Evolutionary conservation across 2,888 invertebrate genomes (phyloP).

Genomic region (Drosophila mercatorum): DNA sequence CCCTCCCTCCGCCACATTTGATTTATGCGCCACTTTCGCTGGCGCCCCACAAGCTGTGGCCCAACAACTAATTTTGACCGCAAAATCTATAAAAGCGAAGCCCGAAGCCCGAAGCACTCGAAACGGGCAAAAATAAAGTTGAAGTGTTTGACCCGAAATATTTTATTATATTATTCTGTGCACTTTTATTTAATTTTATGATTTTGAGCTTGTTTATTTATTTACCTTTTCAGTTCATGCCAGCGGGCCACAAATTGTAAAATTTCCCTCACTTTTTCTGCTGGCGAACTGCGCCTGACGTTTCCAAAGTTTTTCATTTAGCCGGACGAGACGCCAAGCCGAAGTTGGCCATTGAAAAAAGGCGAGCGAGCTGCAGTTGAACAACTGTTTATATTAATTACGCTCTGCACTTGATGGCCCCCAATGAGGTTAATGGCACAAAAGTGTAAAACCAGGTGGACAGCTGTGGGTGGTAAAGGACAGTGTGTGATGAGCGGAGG

Average conservation of each 20-base stretch:
- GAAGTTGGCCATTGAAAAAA: conserved; percentile 3
- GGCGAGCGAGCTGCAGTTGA: conserved; percentile 8
- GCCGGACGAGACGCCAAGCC: conserved; percentile 4
- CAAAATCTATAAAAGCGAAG: conserved; percentile 54
- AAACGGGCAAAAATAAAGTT: conserved; percentile 29
- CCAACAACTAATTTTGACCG: conserved; percentile 52
- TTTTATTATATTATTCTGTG: conserved; percentile 29
- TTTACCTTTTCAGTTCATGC: conserved; percentile 26
- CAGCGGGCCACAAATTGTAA: conserved; percentile 31
- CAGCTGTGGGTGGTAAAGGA: background rate
- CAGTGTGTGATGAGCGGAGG: background rate
- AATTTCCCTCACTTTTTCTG: conserved; percentile 9
- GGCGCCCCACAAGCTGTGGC: conserved; percentile 34
- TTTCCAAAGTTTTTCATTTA: conserved; percentile 48
- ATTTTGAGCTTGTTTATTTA: conserved; percentile 40
- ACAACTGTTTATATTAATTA: conserved; percentile 45
- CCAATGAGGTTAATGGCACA: conserved; percentile 22
- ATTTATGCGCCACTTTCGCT: conserved; percentile 62
- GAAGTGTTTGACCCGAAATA: conserved; percentile 62
- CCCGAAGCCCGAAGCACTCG: conserved; percentile 9
- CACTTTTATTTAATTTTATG: conserved; percentile 39
- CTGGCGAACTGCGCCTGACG: conserved; percentile 33
- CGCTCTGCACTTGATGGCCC: conserved; percentile 20
- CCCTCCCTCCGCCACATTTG: conserved; percentile 43
- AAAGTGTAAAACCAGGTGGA: conserved; percentile 4